These are phyloP conservation scores for Drosophila villosipedis DNA, from an alignment of 2,888 invertebrate genomes.

Conservation along the genomic window DNA sequence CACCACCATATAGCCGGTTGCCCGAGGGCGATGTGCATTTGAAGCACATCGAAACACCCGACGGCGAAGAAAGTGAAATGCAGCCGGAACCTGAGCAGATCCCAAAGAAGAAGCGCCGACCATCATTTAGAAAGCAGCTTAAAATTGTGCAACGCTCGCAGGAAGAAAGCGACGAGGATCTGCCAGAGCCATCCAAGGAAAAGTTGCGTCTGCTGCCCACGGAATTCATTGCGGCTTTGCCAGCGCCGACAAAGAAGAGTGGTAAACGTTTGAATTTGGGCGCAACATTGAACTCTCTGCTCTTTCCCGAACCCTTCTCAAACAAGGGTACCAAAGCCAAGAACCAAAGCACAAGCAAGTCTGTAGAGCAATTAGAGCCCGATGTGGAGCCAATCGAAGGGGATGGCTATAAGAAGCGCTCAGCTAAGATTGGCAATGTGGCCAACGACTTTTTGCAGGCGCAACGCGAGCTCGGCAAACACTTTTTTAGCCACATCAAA, in stretches of 20 bases:
- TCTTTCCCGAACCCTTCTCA: constrained; percentile 73
- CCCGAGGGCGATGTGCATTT: constrained; percentile 83
- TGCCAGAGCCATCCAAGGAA: not conserved
- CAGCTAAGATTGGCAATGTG: constrained; percentile 40
- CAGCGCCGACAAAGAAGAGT: constrained; percentile 45
- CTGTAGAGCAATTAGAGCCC: constrained; percentile 22
- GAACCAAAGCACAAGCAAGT: constrained; percentile 24
- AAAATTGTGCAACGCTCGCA: constrained; percentile 54
- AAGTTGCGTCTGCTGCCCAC: constrained; percentile 68
- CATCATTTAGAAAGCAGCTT: constrained; percentile 33
- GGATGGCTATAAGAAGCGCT: constrained; percentile 36
- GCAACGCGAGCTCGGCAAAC: constrained; percentile 69
- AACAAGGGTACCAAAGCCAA: constrained; percentile 46
- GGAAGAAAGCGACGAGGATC: constrained; percentile 35
- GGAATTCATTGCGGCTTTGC: constrained; percentile 80
- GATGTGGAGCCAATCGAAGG: constrained; percentile 54
- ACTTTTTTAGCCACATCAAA: constrained; percentile 65
- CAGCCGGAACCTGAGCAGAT: constrained; percentile 51
- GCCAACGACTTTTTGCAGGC: constrained; percentile 69
- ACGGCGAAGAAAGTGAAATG: constrained; percentile 79
- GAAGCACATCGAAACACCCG: constrained; percentile 70
- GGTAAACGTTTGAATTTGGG: constrained; percentile 58
- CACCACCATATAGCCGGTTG: constrained; percentile 68
- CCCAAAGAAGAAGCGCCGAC: constrained; percentile 20
- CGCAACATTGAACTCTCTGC: constrained; percentile 68